A percentile compares a stretch with the other conserved stretches of the same genome.
phyloP scores from a whole-genome alignment of 2,113 vertebrate species.

The Deroptyus accipitrinus region DNA sequence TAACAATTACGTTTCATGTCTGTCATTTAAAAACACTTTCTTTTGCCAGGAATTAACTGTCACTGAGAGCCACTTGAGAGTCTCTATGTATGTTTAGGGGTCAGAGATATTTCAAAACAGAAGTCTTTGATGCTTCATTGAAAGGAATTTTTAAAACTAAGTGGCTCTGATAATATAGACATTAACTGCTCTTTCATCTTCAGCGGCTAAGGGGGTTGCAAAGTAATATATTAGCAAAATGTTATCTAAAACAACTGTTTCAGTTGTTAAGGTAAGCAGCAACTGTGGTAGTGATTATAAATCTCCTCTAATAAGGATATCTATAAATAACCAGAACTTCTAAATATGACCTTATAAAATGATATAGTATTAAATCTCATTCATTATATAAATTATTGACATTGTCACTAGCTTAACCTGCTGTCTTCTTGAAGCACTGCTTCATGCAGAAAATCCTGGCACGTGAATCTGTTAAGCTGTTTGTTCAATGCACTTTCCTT shows the following conservation, averaged over 20 bases:
- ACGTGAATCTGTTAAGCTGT: background rate
- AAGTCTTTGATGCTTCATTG: background rate
- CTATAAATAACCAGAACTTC: background rate
- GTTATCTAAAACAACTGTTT: background rate
- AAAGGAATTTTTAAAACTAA: background rate
- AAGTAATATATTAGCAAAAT: background rate
- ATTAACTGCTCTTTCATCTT: background rate
- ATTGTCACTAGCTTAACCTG: background rate
- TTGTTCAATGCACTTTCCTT: background rate
- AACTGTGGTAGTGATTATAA: background rate
- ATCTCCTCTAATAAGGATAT: background rate
- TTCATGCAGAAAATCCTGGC: background rate
- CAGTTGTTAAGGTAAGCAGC: background rate
- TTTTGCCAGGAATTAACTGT: background rate
- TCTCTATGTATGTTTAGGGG: background rate
- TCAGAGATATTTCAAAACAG: background rate
- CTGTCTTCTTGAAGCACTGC: background rate
- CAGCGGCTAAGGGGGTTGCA: background rate
- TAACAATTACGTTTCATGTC: background rate
- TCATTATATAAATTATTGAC: background rate
- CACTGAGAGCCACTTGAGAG: background rate
- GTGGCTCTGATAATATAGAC: background rate
- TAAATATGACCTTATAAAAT: background rate
- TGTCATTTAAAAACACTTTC: background rate
- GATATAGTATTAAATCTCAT: background rate